These are phyloP conservation scores for Melieria picta DNA, from an alignment of 2,888 invertebrate species.

Conservation along the genomic window DNA sequence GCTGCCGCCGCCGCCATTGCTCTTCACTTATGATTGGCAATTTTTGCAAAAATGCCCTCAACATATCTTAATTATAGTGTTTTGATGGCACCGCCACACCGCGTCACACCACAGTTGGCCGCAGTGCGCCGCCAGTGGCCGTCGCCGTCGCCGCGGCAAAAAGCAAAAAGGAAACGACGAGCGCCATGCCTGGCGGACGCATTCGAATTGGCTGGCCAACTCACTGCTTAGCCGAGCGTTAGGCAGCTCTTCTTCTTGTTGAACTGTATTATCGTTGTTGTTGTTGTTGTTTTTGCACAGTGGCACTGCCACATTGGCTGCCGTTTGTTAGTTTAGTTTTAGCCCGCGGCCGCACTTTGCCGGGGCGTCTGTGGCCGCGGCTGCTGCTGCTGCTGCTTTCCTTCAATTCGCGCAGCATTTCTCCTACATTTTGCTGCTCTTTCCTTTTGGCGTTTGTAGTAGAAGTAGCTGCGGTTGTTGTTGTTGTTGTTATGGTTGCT, in stretches of 20 bases:
- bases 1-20: conserved; percentile 11
- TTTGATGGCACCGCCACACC: conserved; percentile 45
- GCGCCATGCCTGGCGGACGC: conserved; percentile 50
- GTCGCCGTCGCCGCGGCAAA: conserved; percentile 29
- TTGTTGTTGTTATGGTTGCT: not conserved
- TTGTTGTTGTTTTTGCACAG: conserved; percentile 3
- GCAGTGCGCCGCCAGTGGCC: conserved; percentile 42
- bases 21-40: conserved; percentile 52
- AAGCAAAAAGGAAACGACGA: conserved; percentile 42
- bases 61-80: conserved; percentile 65
- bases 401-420: too few relatives aligned
- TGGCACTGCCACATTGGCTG: conserved; percentile 20
- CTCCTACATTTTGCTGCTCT: too few relatives aligned
- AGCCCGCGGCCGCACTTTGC: conserved; percentile 29
- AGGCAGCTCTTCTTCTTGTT: too few relatives aligned
- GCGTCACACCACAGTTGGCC: conserved; percentile 32
- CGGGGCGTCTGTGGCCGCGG: conserved; percentile 35
- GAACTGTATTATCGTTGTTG: not conserved
- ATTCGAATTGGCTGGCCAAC: conserved; percentile 21
- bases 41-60: conserved; percentile 55
- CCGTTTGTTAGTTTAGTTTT: conserved; percentile 29
- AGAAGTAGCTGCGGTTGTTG: not conserved
- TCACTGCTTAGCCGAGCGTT: conserved; percentile 11
- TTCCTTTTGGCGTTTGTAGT: not conserved
- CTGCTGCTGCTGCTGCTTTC: too few relatives aligned